These are phyloP conservation scores for Trichomalopsis sarcophagae DNA, from an alignment of 1,140 invertebrate species.

Conservation along the genomic window DNA sequence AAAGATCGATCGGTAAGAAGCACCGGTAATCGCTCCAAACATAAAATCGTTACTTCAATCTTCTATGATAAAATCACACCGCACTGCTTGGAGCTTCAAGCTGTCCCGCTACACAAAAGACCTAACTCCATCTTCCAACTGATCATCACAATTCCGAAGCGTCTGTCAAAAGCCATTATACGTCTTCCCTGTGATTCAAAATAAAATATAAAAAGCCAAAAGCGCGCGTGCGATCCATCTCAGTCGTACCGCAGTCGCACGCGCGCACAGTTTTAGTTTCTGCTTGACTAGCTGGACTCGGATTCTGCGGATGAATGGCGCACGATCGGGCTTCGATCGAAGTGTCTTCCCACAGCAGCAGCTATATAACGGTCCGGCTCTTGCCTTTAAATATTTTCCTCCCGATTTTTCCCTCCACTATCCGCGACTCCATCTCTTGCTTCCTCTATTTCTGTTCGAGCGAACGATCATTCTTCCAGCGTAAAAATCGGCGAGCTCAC, in stretches of 20 bases:
- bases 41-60: too few species aligned
- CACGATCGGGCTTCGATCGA: conserved; percentile 16
- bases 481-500: not conserved
- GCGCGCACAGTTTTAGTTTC: not conserved
- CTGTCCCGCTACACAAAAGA: too few species aligned
- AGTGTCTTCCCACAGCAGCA: not conserved
- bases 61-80: too few species aligned
- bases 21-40: too few species aligned
- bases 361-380: conserved; percentile 3
- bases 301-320: conserved; percentile 28
- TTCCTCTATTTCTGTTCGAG: not conserved
- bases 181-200: not conserved
- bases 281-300: conserved; percentile 4
- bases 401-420: not conserved
- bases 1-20: too few species aligned
- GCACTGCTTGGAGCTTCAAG: too few species aligned
- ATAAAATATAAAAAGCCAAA: not conserved
- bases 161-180: not conserved
- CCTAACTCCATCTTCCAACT: not conserved
- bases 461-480: not conserved
- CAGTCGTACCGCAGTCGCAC: not conserved
- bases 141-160: not conserved
- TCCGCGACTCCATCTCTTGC: not conserved
- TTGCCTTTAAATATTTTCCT: not conserved
- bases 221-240: not conserved